Base-by-base conservation (phyloP, 2,797 vertebrate genomes). In the Sciurus carolinensis region DNA sequence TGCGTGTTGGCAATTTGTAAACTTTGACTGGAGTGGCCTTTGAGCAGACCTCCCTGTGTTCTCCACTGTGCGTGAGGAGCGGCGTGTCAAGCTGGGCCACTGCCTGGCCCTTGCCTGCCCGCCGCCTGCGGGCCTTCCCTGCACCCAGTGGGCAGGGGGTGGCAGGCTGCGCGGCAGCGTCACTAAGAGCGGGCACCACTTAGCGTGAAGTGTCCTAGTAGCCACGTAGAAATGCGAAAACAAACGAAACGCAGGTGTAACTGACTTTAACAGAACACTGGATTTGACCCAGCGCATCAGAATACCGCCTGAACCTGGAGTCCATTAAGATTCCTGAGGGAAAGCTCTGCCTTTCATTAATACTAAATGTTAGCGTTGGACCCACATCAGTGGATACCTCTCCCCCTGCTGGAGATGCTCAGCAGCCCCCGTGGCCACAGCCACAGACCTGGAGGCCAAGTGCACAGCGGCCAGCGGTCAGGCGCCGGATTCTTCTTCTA, bases 1-100 rank as follows among this genome's bases (percentile, higher is more conserved):
- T 87, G 47, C 0, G 22, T 28, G 47, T 42, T 67, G 83, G 69
- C 77, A 82, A n/a, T 57, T 69, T 92, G 62, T 96, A 86, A 94
- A 92, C 79, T 79, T 50, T 84, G 87, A 94, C 76, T 39, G 17
- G 36, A 97, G 75, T 33, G 17, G 14, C 81, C 95, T 93, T 83
- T 87, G 64, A 64, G 50, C 20, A 42, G 82, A 89, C 28, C 90
- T 92, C 1, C 4, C 77, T 2, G 7, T 14, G 69, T 91, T 3
- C 2, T 42, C 7, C 30, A 72, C 18, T 18, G 47, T 71, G 33
- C 2, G 2, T 83, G 6, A 57, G 52, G 54, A 57, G 54, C 54
- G 1, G 54, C 17, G 7, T 57, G 54, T 1, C 54, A 6, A 57
- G 18, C 1, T 18, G 54, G 54, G 54, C 54, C 54, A 17, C 18